Percentiles rank a stretch among this genome's conserved stretches.
Evolutionary conservation across 30 jellyfish, hydroid and myxozoan genomes (phyloP).

Genomic region (Turritopsis rubra): DNA sequence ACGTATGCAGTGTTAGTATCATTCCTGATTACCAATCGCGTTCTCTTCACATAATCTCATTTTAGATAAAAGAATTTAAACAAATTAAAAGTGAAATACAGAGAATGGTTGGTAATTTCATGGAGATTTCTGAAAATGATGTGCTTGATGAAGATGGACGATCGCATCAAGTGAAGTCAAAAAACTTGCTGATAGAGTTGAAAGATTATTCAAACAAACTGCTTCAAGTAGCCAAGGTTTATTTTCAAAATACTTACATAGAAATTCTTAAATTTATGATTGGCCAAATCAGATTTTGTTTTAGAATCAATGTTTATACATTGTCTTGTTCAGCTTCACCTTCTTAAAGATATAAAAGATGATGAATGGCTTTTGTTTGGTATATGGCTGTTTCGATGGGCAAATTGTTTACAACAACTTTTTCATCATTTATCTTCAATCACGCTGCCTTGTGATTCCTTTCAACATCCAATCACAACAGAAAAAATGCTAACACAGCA

Average conservation of each 20-base stretch:
- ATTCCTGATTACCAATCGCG: too few relatives aligned
- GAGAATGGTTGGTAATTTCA: neutral
- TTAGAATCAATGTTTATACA: too few relatives aligned
- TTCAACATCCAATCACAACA: neutral
- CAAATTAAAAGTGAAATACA: neutral
- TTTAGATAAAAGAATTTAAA: neutral
- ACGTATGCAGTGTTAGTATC: neutral
- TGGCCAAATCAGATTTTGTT: too few relatives aligned
- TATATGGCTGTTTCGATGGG: conserved; percentile 25
- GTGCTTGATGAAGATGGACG: neutral
- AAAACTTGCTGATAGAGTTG: neutral
- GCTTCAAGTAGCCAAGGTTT: conserved; percentile 16
- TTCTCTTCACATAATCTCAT: too few relatives aligned
- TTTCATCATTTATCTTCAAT: neutral
- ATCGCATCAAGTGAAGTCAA: neutral
- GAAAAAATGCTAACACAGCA: neutral
- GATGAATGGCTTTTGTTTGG: conserved; percentile 17
- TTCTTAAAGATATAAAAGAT: neutral
- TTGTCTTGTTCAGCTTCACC: conserved; percentile 12
- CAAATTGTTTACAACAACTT: conserved; percentile 3
- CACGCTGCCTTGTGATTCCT: neutral
- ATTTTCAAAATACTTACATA: neutral
- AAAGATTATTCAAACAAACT: neutral
- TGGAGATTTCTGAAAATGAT: neutral
- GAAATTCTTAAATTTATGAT: neutral